Evolutionary conservation across 2,797 vertebrate species (phyloP).

Genomic region (Cryptoprocta ferox): DNA sequence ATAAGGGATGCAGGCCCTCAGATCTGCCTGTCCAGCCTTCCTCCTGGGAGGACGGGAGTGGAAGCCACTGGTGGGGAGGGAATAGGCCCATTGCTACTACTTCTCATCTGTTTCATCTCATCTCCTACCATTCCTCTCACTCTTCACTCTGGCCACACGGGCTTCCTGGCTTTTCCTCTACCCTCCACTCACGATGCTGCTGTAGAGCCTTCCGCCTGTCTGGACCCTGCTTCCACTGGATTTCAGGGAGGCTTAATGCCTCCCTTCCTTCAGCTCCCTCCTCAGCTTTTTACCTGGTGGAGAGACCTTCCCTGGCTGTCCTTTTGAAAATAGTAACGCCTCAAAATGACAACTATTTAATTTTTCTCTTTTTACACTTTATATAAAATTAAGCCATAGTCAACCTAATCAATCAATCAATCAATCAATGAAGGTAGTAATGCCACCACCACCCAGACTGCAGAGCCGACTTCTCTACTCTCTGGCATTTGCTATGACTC

Average conservation of each 20-base stretch:
- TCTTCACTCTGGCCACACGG: accelerated
- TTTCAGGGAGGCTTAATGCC: not conserved
- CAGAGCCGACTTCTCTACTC: not conserved
- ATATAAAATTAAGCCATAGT: not conserved
- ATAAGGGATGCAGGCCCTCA: not conserved
- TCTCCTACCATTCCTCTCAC: not conserved
- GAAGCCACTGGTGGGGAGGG: not conserved
- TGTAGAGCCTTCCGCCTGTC: not conserved
- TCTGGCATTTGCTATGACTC: not conserved
- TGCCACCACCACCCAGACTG: accelerated
- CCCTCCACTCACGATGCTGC: not conserved
- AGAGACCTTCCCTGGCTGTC: not conserved
- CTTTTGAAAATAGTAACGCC: not conserved
- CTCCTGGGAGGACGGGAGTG: not conserved
- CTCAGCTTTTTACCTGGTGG: not conserved
- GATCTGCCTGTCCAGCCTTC: not conserved
- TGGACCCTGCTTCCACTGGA: not conserved
- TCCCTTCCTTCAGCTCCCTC: not conserved
- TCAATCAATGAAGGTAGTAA: not conserved
- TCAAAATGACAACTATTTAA: not conserved
- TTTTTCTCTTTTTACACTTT: not conserved
- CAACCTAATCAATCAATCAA: not conserved
- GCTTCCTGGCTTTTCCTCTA: not conserved
- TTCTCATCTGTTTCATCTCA: not conserved
- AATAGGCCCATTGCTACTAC: not conserved